Evolutionary conservation across 2,888 invertebrate genomes (phyloP).

Genomic region (Caenorhabditis sulstoni): DNA sequence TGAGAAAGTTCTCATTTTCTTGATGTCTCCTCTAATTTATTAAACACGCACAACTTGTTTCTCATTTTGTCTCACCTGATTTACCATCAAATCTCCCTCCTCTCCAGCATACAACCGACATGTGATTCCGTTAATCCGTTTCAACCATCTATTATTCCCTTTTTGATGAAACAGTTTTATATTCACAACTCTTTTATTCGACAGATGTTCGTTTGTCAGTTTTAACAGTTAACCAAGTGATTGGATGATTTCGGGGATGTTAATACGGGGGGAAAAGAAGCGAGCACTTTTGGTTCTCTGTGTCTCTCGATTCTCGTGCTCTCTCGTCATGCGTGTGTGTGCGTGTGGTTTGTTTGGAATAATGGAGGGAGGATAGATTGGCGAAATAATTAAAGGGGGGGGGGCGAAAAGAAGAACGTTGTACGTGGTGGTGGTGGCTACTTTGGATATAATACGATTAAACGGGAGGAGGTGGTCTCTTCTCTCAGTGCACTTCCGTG

Average conservation of each 20-base stretch:
- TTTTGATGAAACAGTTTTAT: constrained; percentile 22
- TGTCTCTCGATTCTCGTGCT: constrained; percentile 51
- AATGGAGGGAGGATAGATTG: constrained; percentile 10
- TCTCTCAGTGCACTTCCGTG: constrained; percentile 51
- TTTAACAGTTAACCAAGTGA: constrained; percentile 30
- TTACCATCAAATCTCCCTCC: not conserved
- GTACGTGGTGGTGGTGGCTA: constrained; percentile 2
- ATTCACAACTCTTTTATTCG: constrained; percentile 33
- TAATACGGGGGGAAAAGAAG: constrained; percentile 10
- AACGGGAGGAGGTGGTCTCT: constrained; percentile 9
- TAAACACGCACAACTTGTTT: not conserved
- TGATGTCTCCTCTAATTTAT: not conserved
- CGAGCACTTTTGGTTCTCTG: constrained; percentile 17
- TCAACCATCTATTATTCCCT: not conserved
- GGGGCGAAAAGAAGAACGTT: not conserved
- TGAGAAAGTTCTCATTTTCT: not conserved
- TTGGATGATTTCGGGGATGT: constrained; percentile 16
- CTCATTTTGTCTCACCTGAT: constrained; percentile 3
- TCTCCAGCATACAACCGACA: not conserved
- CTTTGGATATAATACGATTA: constrained; percentile 20
- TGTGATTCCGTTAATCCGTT: constrained; percentile 8
- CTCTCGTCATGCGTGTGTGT: constrained; percentile 47
- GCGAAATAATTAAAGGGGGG: constrained; percentile 23
- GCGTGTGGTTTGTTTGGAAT: constrained; percentile 18
- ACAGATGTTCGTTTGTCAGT: constrained; percentile 12